Percentiles rank a stretch among this genome's conserved stretches.
Evolutionary conservation across 1,140 invertebrate species (phyloP).

Genomic region (Plutomurus gul): DNA sequence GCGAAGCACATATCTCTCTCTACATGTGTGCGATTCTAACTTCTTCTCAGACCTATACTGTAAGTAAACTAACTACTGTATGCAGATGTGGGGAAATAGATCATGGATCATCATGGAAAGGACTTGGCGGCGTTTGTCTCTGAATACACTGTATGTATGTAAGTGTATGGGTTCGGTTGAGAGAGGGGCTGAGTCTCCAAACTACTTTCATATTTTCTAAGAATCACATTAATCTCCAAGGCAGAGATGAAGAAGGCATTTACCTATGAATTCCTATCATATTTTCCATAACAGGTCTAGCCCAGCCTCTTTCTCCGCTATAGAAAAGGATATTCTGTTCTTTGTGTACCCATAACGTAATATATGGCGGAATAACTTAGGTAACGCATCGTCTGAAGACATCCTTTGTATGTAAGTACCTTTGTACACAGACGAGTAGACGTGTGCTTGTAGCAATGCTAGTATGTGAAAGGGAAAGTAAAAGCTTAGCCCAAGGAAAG

Average conservation of each 20-base stretch:
- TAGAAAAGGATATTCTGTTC: background rate
- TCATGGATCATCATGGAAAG: constrained; percentile 3
- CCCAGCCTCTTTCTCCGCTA: background rate
- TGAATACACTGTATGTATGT: no score
- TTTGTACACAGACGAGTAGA: no score
- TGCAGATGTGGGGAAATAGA: background rate
- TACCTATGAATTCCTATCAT: background rate
- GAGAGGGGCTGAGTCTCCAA: background rate
- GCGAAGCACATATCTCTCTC: no score
- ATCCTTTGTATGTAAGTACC: no score
- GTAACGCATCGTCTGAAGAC: no score
- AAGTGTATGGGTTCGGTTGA: background rate
- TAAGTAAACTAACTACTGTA: background rate
- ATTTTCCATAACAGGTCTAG: background rate
- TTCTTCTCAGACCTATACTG: no score
- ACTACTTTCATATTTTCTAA: background rate
- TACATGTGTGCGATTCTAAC: no score
- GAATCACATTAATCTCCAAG: constrained; percentile 16
- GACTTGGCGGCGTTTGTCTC: background rate
- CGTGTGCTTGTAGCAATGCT: no score
- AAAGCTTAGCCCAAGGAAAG: background rate
- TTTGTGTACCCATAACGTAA: no score
- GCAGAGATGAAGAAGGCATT: no score
- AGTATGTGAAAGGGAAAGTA: no score
- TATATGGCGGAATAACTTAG: no score